These are phyloP conservation scores for Luscinia megarhynchos DNA, from an alignment of 2,797 vertebrate genomes.

Conservation along the genomic window DNA sequence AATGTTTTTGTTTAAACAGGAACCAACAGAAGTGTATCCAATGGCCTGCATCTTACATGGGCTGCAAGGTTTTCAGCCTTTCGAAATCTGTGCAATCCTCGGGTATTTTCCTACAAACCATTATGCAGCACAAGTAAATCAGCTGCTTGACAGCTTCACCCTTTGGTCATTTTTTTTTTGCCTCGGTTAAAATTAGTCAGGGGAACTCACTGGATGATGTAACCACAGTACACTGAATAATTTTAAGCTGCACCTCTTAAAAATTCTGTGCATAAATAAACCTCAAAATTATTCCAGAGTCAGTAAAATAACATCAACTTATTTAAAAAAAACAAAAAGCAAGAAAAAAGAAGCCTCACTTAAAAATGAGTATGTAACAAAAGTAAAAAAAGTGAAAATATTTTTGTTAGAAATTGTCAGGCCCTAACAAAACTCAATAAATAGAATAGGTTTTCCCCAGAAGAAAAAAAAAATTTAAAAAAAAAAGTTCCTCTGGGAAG, in stretches of 20 bases:
- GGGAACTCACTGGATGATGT: not conserved
- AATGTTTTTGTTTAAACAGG: not conserved
- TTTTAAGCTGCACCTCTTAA: not conserved
- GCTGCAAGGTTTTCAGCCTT: not conserved
- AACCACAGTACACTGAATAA: not conserved
- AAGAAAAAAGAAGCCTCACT: not conserved
- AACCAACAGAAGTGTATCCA: not conserved
- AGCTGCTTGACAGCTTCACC: not conserved
- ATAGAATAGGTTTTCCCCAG: not conserved
- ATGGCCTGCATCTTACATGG: not conserved
- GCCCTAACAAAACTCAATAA: not conserved
- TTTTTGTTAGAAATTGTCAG: not conserved
- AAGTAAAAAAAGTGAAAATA: not conserved
- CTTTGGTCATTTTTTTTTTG: not conserved
- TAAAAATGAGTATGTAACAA: not conserved
- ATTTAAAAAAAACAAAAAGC: not conserved
- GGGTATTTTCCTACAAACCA: not conserved
- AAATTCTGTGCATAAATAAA: not conserved
- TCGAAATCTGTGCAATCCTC: not conserved
- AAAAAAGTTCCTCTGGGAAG: not conserved
- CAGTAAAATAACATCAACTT: not conserved
- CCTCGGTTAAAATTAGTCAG: not conserved
- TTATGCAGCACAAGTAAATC: not conserved
- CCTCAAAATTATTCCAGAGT: not conserved
- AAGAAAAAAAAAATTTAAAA: not conserved